Conservation (phyloP, 92 coral and sea anemone genomes). For the Scolanthus callimorphus region DNA sequence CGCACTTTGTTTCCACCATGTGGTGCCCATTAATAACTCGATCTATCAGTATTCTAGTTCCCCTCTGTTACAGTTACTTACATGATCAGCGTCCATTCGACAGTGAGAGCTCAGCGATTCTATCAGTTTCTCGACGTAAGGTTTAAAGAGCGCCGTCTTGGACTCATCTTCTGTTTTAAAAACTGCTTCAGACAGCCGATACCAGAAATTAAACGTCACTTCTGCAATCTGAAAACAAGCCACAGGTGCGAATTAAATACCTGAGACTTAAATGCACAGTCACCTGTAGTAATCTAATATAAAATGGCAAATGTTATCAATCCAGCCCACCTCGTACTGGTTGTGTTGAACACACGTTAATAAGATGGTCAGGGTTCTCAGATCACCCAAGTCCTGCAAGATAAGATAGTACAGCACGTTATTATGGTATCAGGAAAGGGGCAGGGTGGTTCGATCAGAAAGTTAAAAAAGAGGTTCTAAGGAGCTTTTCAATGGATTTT, state of each 20-base stretch:
- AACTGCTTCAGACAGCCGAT: constrained; percentile 87
- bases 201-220: constrained; percentile 99
- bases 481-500: too few relatives aligned
- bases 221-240: constrained; percentile 77
- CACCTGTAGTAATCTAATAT: too few relatives aligned
- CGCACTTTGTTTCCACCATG: too few relatives aligned
- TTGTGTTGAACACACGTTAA: constrained; percentile 85
- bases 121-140: constrained; percentile 78
- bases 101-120: constrained; percentile 80
- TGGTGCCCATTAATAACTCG: too few relatives aligned
- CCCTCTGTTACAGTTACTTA: too few relatives aligned
- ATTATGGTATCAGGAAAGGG: too few relatives aligned
- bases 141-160: constrained; percentile 65
- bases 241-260: too few relatives aligned
- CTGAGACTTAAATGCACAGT: too few relatives aligned
- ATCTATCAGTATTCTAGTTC: too few relatives aligned
- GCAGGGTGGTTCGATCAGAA: too few relatives aligned
- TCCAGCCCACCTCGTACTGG: constrained; percentile 81
- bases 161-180: constrained; percentile 56
- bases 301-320: not conserved
- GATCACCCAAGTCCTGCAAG: constrained; percentile 68
- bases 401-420: too few relatives aligned
- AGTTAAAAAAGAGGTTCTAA: too few relatives aligned
- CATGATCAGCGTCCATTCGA: constrained; percentile 83
- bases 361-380: constrained; percentile 71